Conservation (phyloP, 2,888 invertebrate species). For the Seira musarum region DNA sequence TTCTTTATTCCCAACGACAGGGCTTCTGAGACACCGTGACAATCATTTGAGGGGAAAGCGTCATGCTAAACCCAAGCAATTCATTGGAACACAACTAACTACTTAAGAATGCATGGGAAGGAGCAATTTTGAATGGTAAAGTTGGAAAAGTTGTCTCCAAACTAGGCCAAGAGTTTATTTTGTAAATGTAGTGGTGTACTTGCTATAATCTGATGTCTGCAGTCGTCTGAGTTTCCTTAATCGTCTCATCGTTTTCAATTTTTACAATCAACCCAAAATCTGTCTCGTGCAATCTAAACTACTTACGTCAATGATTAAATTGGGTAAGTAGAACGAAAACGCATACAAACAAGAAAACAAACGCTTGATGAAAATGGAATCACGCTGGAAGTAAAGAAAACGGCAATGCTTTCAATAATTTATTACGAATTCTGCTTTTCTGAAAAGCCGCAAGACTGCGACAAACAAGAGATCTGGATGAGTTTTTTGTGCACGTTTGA, state of each 20-base stretch:
- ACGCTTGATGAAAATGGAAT: too few species aligned
- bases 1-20: conserved; percentile 25
- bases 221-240: not conserved
- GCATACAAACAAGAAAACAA: not conserved
- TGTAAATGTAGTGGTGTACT: not conserved
- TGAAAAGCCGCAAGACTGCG: too few species aligned
- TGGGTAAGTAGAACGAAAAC: conserved; percentile 1
- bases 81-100: not conserved
- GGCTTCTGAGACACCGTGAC: conserved; percentile 25
- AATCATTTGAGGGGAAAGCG: conserved; percentile 20
- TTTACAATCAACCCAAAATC: not conserved
- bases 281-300: not conserved
- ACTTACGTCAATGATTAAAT: not conserved
- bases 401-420: too few species aligned
- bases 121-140: not conserved
- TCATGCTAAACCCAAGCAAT: not conserved
- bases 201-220: not conserved
- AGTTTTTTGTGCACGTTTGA: too few species aligned
- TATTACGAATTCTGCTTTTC: too few species aligned
- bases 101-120: not conserved
- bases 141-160: not conserved
- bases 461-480: too few species aligned
- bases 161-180: not conserved
- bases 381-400: too few species aligned
- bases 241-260: not conserved